phyloP scores from a whole-genome alignment of 2,888 invertebrate genomes.

The Deilephila elpenor region DNA sequence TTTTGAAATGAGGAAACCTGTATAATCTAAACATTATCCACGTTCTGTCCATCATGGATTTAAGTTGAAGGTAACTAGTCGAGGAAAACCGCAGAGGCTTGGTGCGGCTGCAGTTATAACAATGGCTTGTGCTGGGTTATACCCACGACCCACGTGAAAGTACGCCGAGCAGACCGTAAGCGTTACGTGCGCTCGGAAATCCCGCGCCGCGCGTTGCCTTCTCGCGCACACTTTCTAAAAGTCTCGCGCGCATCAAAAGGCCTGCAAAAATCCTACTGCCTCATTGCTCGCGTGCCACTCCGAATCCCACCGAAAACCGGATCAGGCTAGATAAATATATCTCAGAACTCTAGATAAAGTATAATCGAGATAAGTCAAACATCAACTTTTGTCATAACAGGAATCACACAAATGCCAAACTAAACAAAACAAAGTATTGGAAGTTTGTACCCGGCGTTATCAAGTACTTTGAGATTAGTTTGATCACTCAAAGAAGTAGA shows the following conservation, averaged over 20 bases:
- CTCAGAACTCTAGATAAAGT: no score
- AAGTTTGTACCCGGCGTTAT: no score
- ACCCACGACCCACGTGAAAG: slow-evolving; percentile 66
- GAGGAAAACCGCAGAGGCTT: slow-evolving; percentile 33
- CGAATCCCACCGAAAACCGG: no score
- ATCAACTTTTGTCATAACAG: no score
- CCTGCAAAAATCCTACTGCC: background rate
- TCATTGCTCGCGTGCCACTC: background rate
- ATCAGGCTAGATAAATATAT: no score
- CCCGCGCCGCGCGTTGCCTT: slow-evolving; percentile 53
- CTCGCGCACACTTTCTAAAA: slow-evolving; percentile 53
- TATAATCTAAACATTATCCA: background rate
- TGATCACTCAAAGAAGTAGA: no score
- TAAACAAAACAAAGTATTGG: no score
- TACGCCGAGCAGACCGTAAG: slow-evolving; percentile 42
- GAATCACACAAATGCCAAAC: no score
- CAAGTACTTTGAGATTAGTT: no score
- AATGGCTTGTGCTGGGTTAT: slow-evolving; percentile 46
- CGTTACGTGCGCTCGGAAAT: slow-evolving; percentile 61
- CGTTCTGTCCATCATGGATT: background rate
- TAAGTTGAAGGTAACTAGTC: background rate
- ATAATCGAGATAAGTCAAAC: no score
- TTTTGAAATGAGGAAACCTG: background rate
- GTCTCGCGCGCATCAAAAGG: slow-evolving; percentile 30
- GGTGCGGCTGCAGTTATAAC: slow-evolving; percentile 35